Conservation (phyloP, 2,113 vertebrate species). For the Notechis scutatus region DNA sequence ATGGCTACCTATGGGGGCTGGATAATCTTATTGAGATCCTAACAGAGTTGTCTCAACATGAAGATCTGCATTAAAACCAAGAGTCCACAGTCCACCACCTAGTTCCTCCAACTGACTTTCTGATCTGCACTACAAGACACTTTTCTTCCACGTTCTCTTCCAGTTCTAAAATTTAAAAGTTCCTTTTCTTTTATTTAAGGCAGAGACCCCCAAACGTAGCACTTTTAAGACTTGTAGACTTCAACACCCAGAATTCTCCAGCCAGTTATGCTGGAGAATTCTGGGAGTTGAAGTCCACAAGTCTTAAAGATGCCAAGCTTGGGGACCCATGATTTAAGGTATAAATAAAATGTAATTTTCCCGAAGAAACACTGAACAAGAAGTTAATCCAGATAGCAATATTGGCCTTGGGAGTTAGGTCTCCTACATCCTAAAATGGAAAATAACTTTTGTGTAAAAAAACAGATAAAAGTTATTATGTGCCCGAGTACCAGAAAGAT, state of each 20-base stretch:
- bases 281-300: no score
- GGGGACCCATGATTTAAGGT: background rate
- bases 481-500: background rate
- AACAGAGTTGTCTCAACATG: constrained; percentile 68
- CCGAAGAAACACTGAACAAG: constrained; percentile 56
- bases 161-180: constrained; percentile 42
- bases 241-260: no score
- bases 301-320: no score
- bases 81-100: constrained; percentile 30
- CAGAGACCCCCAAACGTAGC: no score
- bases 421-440: background rate
- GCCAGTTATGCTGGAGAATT: no score
- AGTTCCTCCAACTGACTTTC: constrained; percentile 58
- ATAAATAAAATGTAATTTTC: constrained; percentile 54
- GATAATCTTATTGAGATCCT: constrained; percentile 94
- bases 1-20: constrained; percentile 92
- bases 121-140: constrained; percentile 72
- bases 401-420: accelerated
- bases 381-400: background rate
- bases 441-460: background rate
- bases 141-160: constrained; percentile 45
- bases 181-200: constrained; percentile 40
- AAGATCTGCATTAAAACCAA: constrained; percentile 58
- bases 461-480: background rate
- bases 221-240: no score